A percentile compares a stretch with the other conserved stretches of the same genome.
phyloP scores from a whole-genome alignment of 2,797 vertebrate genomes.

The Spea hammondii region DNA sequence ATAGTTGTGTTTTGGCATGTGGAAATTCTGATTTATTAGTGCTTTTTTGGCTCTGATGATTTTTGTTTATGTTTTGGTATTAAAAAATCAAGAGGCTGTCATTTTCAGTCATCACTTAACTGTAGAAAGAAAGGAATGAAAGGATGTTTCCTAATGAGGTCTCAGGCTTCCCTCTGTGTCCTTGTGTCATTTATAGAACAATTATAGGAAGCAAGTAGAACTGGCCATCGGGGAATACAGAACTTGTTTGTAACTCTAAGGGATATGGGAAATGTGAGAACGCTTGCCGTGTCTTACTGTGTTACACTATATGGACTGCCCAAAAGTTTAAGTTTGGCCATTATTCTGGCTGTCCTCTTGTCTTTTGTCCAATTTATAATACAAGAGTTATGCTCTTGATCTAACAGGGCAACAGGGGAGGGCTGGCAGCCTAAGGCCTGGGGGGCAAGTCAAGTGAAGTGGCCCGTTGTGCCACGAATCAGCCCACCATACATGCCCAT shows the following conservation, averaged over 20 bases:
- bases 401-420: too few species aligned
- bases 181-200: slow-evolving; percentile 36
- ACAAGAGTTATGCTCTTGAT: too few species aligned
- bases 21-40: neutral
- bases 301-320: neutral
- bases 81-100: neutral
- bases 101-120: neutral
- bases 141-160: slow-evolving; percentile 10
- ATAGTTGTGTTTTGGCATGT: neutral
- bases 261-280: neutral
- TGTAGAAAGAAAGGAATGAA: slow-evolving; percentile 18
- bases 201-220: slow-evolving; percentile 34
- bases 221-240: slow-evolving; percentile 18
- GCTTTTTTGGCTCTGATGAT: neutral
- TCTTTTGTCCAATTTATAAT: too few species aligned
- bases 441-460: too few species aligned
- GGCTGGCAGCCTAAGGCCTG: too few species aligned
- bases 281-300: neutral
- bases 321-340: too few species aligned
- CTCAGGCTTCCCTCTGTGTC: slow-evolving; percentile 17
- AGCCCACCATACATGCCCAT: too few species aligned
- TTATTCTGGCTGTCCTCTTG: too few species aligned
- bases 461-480: too few species aligned
- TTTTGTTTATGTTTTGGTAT: neutral
- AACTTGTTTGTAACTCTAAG: slow-evolving; percentile 21